These are phyloP conservation scores for Dendronephthya gigantea DNA, from an alignment of 64 coral and sea anemone genomes.

Conservation along the genomic window DNA sequence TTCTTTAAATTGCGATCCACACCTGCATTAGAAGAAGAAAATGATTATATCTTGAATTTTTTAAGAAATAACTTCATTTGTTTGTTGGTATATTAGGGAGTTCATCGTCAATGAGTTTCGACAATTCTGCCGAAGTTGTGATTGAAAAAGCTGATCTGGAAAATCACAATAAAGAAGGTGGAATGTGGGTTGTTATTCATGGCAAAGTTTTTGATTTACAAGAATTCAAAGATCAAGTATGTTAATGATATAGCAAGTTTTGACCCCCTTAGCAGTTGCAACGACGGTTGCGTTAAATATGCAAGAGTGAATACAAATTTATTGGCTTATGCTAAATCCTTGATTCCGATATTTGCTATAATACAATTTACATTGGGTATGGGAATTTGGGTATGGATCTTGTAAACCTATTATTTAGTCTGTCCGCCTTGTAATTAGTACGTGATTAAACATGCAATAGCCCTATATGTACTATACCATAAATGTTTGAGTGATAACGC, in stretches of 20 bases:
- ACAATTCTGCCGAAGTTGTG: constrained; percentile 51
- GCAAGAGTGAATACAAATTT: no score
- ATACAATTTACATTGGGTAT: no score
- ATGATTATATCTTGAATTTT: not conserved
- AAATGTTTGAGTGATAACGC: not conserved
- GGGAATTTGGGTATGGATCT: no score
- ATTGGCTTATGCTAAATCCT: no score
- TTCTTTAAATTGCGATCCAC: not conserved
- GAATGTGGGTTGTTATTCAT: constrained; percentile 96
- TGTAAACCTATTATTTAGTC: no score
- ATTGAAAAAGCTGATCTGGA: constrained; percentile 77
- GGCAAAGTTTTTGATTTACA: constrained; percentile 94
- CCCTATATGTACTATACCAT: not conserved
- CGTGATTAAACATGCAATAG: no score
- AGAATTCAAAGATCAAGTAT: constrained; percentile 98
- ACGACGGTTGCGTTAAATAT: no score
- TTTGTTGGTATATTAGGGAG: constrained; percentile 26
- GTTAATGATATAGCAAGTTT: no score
- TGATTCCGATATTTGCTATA: no score
- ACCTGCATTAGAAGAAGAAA: no score
- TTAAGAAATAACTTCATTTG: not conserved
- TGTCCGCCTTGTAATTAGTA: no score
- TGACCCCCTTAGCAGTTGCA: no score
- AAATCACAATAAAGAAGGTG: constrained; percentile 95
- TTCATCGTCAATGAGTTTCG: constrained; percentile 44